Conservation (phyloP, 2,113 vertebrate species). For the Raja brachyura region DNA sequence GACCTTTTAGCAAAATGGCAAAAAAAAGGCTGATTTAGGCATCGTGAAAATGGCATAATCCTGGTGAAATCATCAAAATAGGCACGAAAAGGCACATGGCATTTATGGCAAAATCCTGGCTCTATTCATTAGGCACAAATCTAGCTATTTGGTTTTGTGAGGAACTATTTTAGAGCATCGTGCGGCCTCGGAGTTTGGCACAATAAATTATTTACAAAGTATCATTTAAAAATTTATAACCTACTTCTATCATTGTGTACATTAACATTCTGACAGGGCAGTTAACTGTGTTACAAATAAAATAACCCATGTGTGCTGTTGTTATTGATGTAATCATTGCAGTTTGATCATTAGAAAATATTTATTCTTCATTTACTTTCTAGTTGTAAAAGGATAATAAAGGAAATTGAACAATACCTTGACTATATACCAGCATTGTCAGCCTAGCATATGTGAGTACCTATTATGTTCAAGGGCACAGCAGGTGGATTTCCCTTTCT, state of each 20-base stretch:
- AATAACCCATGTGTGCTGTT: not conserved
- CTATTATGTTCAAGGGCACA: constrained; percentile 27
- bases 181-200: not conserved
- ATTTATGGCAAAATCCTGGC: too few species aligned
- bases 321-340: constrained; percentile 3
- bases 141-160: not conserved
- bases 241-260: not conserved
- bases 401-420: constrained; percentile 12
- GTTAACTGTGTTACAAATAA: not conserved
- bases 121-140: not conserved
- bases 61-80: too few species aligned
- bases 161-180: not conserved
- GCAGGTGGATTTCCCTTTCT: not conserved
- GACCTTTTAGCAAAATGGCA: too few species aligned
- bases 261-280: not conserved
- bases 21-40: too few species aligned
- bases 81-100: too few species aligned
- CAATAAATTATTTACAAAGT: not conserved
- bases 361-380: constrained; percentile 12
- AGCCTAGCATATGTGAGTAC: not conserved
- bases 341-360: not conserved
- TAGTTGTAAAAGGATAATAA: not conserved
- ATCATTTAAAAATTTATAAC: not conserved
- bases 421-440: not conserved
- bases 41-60: too few species aligned